Evolutionary conservation across 1,140 invertebrate genomes (phyloP).

Genomic region (Drosophila littoralis): DNA sequence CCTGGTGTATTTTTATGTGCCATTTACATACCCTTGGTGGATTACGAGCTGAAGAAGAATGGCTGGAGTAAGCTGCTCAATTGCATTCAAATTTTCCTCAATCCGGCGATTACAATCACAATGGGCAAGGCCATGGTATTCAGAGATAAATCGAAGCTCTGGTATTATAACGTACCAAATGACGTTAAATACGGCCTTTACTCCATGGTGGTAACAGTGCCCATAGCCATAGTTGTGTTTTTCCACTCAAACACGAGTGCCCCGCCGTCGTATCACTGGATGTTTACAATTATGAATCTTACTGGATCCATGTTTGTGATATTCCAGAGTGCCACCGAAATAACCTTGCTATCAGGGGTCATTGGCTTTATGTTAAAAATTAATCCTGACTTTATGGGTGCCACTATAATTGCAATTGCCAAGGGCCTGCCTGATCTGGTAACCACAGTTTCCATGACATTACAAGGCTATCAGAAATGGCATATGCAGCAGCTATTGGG

Average conservation of each 20-base stretch:
- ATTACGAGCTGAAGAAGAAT: neutral
- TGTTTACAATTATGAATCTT: no score
- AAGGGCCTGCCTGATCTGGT: neutral
- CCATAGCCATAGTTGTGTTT: no score
- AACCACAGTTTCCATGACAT: neutral
- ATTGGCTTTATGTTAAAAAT: no score
- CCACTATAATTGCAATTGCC: neutral
- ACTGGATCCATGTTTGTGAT: no score
- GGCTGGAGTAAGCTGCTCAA: slow-evolving; percentile 2
- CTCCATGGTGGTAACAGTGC: no score
- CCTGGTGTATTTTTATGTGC: neutral
- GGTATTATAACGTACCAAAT: no score
- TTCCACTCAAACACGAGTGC: no score
- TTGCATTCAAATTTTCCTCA: neutral
- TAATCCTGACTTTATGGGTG: neutral
- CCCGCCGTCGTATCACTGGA: no score
- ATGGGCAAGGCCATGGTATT: neutral
- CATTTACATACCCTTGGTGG: neutral
- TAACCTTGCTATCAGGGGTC: no score
- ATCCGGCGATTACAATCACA: neutral
- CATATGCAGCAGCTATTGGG: neutral
- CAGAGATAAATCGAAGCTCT: no score
- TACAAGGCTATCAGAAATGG: neutral
- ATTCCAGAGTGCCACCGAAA: no score
- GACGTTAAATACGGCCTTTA: no score